Evolutionary conservation across 2,797 vertebrate species (phyloP).

Genomic region (Peromyscus attwateri): DNA sequence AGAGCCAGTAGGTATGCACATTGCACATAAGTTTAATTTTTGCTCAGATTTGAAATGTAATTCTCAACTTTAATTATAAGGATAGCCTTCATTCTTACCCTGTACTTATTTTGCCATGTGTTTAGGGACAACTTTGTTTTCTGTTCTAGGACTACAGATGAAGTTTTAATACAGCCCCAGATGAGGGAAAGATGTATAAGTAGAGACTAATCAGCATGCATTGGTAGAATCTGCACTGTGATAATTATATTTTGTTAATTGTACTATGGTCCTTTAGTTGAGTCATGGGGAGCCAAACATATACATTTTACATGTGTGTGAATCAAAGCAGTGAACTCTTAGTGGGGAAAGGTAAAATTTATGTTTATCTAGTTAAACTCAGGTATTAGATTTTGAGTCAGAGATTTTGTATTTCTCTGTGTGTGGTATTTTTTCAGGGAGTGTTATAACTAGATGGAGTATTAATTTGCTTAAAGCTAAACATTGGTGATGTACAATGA

Average conservation of each 20-base stretch:
- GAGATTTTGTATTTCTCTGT: constrained; percentile 62
- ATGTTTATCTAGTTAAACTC: constrained; percentile 36
- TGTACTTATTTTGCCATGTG: background rate
- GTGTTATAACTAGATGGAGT: constrained; percentile 56
- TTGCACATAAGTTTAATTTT: background rate
- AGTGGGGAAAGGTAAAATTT: background rate
- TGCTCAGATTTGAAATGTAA: constrained; percentile 19
- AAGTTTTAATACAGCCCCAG: background rate
- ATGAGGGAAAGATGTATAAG: constrained; percentile 9
- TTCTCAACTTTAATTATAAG: background rate
- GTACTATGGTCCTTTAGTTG: background rate
- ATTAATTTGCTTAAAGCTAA: constrained; percentile 82
- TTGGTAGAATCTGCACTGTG: background rate
- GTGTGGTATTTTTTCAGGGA: constrained; percentile 74
- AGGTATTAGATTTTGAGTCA: constrained; percentile 50
- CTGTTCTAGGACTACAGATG: background rate
- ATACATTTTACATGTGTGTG: constrained; percentile 27
- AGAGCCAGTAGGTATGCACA: background rate
- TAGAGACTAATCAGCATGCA: background rate
- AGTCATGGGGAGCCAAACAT: background rate
- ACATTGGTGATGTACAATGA: constrained; percentile 82
- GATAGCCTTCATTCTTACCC: background rate
- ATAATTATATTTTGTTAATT: constrained; percentile 40
- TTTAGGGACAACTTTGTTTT: constrained; percentile 35
- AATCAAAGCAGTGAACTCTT: constrained; percentile 67